Evolutionary conservation across 1,140 invertebrate species (phyloP).

Genomic region (Aphaenogaster rudis): DNA sequence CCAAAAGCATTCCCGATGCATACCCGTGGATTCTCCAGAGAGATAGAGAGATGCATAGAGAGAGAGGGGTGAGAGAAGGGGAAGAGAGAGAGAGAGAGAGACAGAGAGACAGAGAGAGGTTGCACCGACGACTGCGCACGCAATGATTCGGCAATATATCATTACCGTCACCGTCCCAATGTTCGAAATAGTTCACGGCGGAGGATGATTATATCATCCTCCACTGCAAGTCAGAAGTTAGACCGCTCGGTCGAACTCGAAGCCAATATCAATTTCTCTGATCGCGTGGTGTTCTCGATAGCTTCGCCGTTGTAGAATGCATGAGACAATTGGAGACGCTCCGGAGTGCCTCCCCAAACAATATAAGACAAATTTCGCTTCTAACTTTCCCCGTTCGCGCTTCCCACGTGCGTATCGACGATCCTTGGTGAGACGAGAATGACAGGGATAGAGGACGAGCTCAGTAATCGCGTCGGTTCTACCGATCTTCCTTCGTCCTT

Average conservation of each 20-base stretch:
- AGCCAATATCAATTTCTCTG: slow-evolving; percentile 80
- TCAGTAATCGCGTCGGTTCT: not conserved
- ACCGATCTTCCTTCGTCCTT: slow-evolving; percentile 22
- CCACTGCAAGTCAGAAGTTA: slow-evolving; percentile 70
- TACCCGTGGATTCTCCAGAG: not conserved
- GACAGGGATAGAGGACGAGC: slow-evolving; percentile 1
- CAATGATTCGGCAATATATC: slow-evolving; percentile 54
- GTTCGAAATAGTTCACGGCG: slow-evolving; percentile 69
- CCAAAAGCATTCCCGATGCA: slow-evolving; percentile 15
- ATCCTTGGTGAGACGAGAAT: not conserved
- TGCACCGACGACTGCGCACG: not conserved
- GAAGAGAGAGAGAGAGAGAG: not conserved
- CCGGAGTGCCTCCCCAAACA: slow-evolving; percentile 41
- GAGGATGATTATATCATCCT: slow-evolving; percentile 76
- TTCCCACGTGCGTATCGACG: not conserved
- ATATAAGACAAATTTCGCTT: slow-evolving; percentile 68
- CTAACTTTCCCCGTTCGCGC: slow-evolving; percentile 65
- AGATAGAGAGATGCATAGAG: not conserved
- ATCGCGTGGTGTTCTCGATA: slow-evolving; percentile 72
- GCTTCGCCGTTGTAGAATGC: slow-evolving; percentile 74
- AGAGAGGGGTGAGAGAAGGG: not conserved
- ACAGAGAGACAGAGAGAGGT: not conserved
- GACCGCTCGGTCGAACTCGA: slow-evolving; percentile 67
- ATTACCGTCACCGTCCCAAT: slow-evolving; percentile 36
- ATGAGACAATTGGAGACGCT: slow-evolving; percentile 74